Conservation (phyloP, 2,113 vertebrate species). For the Cygnus buccinator region DNA sequence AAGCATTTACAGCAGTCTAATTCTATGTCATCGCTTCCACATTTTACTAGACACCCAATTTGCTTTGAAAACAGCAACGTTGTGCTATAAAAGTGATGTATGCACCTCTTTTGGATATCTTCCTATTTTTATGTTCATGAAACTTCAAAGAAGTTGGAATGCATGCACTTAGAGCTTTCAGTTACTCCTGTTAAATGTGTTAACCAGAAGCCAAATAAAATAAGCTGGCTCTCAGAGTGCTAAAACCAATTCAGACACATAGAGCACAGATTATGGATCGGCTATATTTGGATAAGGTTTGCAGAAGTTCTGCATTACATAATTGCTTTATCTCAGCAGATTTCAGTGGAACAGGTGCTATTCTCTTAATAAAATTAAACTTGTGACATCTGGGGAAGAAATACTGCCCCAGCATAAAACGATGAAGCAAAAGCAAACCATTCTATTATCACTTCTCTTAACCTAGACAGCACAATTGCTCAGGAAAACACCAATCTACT, state of each 20-base stretch:
- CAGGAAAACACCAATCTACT: neutral
- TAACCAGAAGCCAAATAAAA: slow-evolving; percentile 58
- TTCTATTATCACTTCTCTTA: neutral
- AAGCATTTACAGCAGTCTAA: slow-evolving; percentile 31
- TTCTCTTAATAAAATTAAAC: slow-evolving; percentile 51
- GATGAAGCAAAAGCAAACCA: neutral
- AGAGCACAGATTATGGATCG: neutral
- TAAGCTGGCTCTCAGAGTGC: neutral
- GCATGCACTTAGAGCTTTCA: slow-evolving; percentile 19
- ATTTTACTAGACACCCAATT: slow-evolving; percentile 22
- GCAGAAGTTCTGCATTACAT: slow-evolving; percentile 21
- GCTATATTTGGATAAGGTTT: slow-evolving; percentile 10
- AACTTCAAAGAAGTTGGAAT: slow-evolving; percentile 50
- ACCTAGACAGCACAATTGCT: neutral
- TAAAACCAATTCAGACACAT: slow-evolving; percentile 32
- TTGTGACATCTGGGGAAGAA: slow-evolving; percentile 49
- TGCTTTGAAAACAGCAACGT: neutral
- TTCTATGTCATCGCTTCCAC: neutral
- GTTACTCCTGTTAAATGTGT: slow-evolving; percentile 31
- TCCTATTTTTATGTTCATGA: slow-evolving; percentile 40
- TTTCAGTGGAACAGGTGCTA: slow-evolving; percentile 11
- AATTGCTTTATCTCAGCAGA: slow-evolving; percentile 58
- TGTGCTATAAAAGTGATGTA: slow-evolving; percentile 46
- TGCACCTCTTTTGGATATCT: slow-evolving; percentile 25
- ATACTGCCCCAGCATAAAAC: slow-evolving; percentile 4